Conservation (phyloP, 2,797 vertebrate species). For the Girardinus metallicus region DNA sequence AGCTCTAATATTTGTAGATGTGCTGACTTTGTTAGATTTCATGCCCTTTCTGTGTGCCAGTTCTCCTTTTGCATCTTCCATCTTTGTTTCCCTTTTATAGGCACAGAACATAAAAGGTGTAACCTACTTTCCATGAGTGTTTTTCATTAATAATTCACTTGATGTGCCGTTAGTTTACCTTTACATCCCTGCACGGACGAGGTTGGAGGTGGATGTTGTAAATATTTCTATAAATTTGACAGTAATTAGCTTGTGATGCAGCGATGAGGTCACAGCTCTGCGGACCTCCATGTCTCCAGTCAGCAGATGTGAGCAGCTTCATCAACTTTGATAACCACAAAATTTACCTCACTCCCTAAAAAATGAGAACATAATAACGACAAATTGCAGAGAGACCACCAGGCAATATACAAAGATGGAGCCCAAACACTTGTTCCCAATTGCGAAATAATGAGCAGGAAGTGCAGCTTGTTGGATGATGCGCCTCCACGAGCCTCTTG, state of each 20-base stretch:
- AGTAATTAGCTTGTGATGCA: conserved; percentile 31
- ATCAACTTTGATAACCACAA: conserved; percentile 46
- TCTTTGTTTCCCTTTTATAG: background rate
- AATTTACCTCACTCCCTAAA: conserved; percentile 50
- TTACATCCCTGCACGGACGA: conserved; percentile 6
- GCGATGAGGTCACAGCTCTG: conserved; percentile 9
- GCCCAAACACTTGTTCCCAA: conserved; percentile 59
- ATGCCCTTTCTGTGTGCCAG: background rate
- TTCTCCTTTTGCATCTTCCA: background rate
- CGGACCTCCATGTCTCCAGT: conserved; percentile 8
- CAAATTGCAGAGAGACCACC: conserved; percentile 65
- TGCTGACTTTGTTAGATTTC: background rate
- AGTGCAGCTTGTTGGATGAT: conserved; percentile 24
- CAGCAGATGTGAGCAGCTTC: conserved; percentile 31
- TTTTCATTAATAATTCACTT: conserved; percentile 39
- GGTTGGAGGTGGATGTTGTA: conserved; percentile 12
- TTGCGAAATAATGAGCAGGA: conserved; percentile 60
- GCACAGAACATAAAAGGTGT: background rate
- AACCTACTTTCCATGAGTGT: conserved; percentile 23
- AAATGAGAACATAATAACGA: conserved; percentile 58
- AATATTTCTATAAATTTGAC: conserved; percentile 35
- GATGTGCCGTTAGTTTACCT: conserved; percentile 20
- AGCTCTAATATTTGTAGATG: background rate
- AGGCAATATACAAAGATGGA: conserved; percentile 57
- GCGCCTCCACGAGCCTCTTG: conserved; percentile 39